Base-by-base conservation (phyloP, 2,113 vertebrate genomes). In the Cacatua alba region DNA sequence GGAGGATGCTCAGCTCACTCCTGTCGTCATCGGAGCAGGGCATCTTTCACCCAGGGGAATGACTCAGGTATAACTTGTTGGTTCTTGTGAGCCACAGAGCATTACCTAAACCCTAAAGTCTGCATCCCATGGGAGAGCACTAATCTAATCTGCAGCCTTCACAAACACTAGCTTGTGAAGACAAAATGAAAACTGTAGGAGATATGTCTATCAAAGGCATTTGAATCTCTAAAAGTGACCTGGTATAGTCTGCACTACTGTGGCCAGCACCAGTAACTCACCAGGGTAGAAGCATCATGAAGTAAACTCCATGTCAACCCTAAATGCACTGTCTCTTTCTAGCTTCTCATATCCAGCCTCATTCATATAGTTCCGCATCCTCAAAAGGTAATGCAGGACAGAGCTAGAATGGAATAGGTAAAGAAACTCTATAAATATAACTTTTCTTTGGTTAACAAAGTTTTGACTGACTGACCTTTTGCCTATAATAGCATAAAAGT, bases 1-100 rank as follows among this genome's bases (percentile, higher is more conserved):
- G 51, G 53, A 93, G 55, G 37, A 78, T 77, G 86, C 37, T 88
- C 85, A 69, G 20, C 51, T 86, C 3, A 1, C 78, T 91, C 33
- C 68, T 77, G 80, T 57, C 5, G 0, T 65, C 24, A 9, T 51
- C 7, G 1, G 79, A 85, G 57, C 19, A 86, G 60, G 62, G 28
- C n/a, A 79, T 35, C 15, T 89, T 95, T 91, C 68, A 67, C 55
- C 78, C 70, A 78, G 67, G 37, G n/a, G 20, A 88, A 86, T 91
- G 90, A 95, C 77, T 94, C 92, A 93, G n/a, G 68, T 84, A 29
- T 18, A 93, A 89, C 88, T 55, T 95, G 96, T 82, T 93, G 83
- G 77, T 19, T 93, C 97, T 95, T 87, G 88, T 89, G 80, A 80
- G 77, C 39, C 65, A 87, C 18, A 90, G 64, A 94, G 44, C 39